Base-by-base conservation (phyloP, 2,888 invertebrate species). In the Blastobasis adustella region DNA sequence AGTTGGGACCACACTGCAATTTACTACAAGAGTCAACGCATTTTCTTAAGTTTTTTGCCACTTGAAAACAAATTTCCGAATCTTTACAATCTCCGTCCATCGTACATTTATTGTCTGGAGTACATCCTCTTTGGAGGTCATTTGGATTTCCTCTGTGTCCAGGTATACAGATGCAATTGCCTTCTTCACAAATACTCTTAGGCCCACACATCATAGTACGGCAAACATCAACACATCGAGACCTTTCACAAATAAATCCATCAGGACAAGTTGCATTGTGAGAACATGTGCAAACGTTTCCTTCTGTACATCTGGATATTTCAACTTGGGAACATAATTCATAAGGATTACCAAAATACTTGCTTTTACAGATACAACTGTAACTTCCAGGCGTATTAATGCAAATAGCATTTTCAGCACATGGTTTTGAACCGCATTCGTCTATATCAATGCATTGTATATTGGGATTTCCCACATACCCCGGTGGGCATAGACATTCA, bases 1-100 rank as follows among this genome's bases (percentile, higher is more conserved):
- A 96, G 76, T 97, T 97, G 0, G 96, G 96, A 8, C 97, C 97
- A 72, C 97, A 97, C 66, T 96, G 96, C 40, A 95, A 89, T 82
- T 95, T 95, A 58, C 93, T 93, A 69, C 97, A 97, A 0, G 94
- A 95, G 71, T 96, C 96, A 4, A 96, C 92, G 76, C 96, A 97
- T 78, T 95, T 95, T 51, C 96, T 90, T 4, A 92, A 75, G 38
- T 93, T 94, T 83, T 93, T 94, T 47, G 93, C 93, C 38, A 95
- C 80, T 82, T 96, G 95, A 83, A 96, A 95, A 75, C 97, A 97
- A 66, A 97, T 96, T 83, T 97, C 94, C 2, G 94, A 91, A 65
- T 93, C 92, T 58, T 92, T 91, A 69, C 97, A 97, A 62, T 96
- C 95, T 1, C 92, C 90, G 73, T 97, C 96, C 58, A 94, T 94